These are phyloP conservation scores for Amphipoea oculea DNA, from an alignment of 2,888 invertebrate genomes.

Conservation along the genomic window DNA sequence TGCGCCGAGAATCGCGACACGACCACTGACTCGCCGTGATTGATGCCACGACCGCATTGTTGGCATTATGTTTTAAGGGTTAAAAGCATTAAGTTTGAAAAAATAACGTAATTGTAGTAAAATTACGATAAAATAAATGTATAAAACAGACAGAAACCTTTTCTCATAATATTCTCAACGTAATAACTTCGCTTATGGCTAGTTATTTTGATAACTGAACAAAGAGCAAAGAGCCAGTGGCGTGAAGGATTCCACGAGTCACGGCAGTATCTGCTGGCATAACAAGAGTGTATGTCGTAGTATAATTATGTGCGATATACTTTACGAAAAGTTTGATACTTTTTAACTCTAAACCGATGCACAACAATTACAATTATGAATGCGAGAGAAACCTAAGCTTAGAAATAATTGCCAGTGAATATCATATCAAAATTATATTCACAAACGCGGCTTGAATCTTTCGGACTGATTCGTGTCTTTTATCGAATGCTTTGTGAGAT, in stretches of 20 bases:
- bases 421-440: not conserved
- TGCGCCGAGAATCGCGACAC: conserved; percentile 3
- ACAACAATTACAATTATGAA: not conserved
- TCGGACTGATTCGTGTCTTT: not conserved
- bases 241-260: not conserved
- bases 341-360: not conserved
- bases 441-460: not conserved
- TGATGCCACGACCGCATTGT: conserved; percentile 31
- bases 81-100: not conserved
- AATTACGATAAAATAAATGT: not conserved
- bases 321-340: not conserved
- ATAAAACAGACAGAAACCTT: not conserved
- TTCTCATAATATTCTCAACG: not conserved
- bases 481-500: not conserved
- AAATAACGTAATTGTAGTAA: not conserved
- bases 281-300: conserved; percentile 1
- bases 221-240: conserved; percentile 10
- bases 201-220: conserved; percentile 18
- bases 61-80: conserved; percentile 7
- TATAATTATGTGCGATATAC: not conserved
- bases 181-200: not conserved
- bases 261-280: not conserved
- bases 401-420: not conserved
- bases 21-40: conserved; percentile 27
- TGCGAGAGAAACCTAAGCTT: not conserved